Evolutionary conservation across 2,888 invertebrate species (phyloP), one percentile per base, ranked within the genome.

Genomic region (Dryobotodes eremita): DNA sequence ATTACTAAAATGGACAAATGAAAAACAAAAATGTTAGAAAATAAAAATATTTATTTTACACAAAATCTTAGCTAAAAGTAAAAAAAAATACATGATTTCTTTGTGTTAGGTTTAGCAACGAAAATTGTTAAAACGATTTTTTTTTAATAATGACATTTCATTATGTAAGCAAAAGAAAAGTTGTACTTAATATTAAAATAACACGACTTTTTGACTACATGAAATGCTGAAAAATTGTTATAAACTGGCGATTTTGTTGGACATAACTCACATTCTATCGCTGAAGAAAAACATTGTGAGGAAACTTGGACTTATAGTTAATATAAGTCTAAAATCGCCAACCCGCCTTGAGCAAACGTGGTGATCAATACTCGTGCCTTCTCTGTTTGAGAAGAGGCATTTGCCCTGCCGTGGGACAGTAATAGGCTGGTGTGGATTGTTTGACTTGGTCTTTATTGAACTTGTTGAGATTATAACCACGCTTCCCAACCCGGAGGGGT

Each of bases 401-500:
- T 23, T 23, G 23, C 1, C 6, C 50, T 5, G 15, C 23, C 0
- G 2, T 13, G 5, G 20, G 13, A 2, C 31, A 23, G 10, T 17
- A n/a, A 53, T 23, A 53, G 3, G 6, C 5, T 31, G 5, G 23
- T 10, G 15, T 53, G 3, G 36, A 23, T 26, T 7, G 36, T 17
- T 15, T 1, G 17, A 53, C 17, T 17, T 3, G 0, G 53, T 70
- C 53, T 53, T n/a, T 7, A 55, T 70, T 36, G 1, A 53, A 20
- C 48, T 31, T n/a, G n/a, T 48, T n/a, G n/a, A 17, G 23, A 31
- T 83, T 79, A 86, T 31, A 86, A 69, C 83, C 86, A 86, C 0
- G 87, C 71, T 69, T 88, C 87, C 89, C 89, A 88, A 23, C 83
- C 87, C 0, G 42, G 64, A 1, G 77, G 85, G 0, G 73, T 79